Conservation (phyloP, 2,888 invertebrate species). For the Gandaritis pyraliata region DNA sequence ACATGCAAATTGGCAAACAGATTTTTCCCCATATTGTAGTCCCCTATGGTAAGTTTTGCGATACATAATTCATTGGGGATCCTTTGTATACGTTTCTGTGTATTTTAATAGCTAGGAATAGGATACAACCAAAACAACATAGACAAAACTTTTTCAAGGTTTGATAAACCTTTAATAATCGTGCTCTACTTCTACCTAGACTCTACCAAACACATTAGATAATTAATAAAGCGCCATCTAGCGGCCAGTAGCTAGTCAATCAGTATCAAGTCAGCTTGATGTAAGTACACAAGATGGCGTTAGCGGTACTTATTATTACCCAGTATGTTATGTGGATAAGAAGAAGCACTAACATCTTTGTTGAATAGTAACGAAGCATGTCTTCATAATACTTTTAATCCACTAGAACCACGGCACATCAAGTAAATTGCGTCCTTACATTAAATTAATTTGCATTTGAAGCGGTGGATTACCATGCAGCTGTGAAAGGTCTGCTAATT, state of each 20-base stretch:
- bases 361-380: conserved; percentile 56
- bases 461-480: conserved; percentile 49
- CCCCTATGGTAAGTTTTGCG: conserved; percentile 56
- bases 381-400: conserved; percentile 39
- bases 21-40: conserved; percentile 53
- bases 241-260: not conserved
- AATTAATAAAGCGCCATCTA: conserved; percentile 46
- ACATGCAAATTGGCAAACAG: conserved; percentile 66
- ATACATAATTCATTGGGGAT: conserved; percentile 58
- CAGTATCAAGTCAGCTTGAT: not conserved
- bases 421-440: conserved; percentile 59
- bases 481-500: conserved; percentile 42
- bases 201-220: not conserved
- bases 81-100: conserved; percentile 49
- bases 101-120: not conserved
- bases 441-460: conserved; percentile 64
- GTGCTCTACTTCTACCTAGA: too few species aligned
- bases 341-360: conserved; percentile 38
- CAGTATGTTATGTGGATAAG: not conserved
- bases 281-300: conserved; percentile 48
- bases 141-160: too few species aligned
- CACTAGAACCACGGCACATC: conserved; percentile 51
- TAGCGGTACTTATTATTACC: conserved; percentile 21
- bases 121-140: too few species aligned
- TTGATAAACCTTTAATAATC: too few species aligned